Percentiles rank a stretch among this genome's conserved stretches.
Conservation (phyloP, 1,140 invertebrate genomes). For the Aphelenchoides avenae region DNA sequence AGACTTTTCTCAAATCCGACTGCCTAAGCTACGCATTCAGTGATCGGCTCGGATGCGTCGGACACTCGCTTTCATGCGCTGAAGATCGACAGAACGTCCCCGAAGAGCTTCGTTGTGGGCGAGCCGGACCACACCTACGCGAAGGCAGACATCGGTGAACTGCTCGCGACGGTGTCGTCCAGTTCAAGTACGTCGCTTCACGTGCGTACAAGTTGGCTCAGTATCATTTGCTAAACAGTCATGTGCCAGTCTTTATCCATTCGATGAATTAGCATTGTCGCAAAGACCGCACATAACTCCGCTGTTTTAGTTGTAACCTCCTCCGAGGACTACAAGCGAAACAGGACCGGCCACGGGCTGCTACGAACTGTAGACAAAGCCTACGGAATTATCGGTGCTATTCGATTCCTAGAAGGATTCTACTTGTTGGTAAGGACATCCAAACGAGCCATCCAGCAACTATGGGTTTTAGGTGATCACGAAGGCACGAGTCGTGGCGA, state of each 20-base stretch:
- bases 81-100: constrained; percentile 53
- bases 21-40: too few relatives aligned
- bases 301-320: constrained; percentile 41
- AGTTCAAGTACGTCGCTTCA: constrained; percentile 44
- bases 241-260: constrained; percentile 3
- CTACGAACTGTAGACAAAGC: constrained; percentile 53
- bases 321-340: constrained; percentile 33
- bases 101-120: constrained; percentile 44
- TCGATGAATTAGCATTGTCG: neutral
- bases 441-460: neutral
- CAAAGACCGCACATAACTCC: constrained; percentile 15
- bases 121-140: constrained; percentile 51
- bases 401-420: constrained; percentile 55
- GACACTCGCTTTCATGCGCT: constrained; percentile 44
- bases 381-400: constrained; percentile 54
- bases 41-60: constrained; percentile 53
- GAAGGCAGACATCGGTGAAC: constrained; percentile 48
- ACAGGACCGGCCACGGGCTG: constrained; percentile 27
- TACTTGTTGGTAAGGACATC: constrained; percentile 49
- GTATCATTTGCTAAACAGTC: constrained; percentile 8
- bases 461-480: constrained; percentile 49
- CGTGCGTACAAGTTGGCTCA: constrained; percentile 10
- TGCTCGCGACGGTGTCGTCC: constrained; percentile 53
- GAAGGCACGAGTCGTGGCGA: constrained; percentile 46
- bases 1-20: too few relatives aligned